A percentile compares a stretch with the other conserved stretches of the same genome.
Evolutionary conservation across 1,140 invertebrate species (phyloP).

Genomic region (Oedothorax gibbosus): DNA sequence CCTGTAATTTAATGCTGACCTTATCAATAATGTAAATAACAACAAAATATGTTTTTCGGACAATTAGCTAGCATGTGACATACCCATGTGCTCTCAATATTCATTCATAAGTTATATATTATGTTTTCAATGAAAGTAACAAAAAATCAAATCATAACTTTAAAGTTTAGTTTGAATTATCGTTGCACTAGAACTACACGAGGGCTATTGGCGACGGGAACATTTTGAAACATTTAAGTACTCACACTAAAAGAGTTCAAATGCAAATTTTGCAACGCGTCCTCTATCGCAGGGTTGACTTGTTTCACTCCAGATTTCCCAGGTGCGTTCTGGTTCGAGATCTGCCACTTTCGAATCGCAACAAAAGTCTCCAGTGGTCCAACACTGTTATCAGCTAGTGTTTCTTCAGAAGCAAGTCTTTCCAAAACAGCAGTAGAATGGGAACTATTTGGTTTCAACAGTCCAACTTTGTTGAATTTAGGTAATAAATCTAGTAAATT

Average conservation of each 20-base stretch:
- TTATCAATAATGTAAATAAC: no score
- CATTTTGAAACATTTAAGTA: neutral
- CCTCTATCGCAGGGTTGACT: constrained; percentile 65
- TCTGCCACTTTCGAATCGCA: constrained; percentile 64
- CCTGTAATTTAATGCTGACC: no score
- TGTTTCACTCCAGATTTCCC: constrained; percentile 63
- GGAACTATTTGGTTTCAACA: constrained; percentile 70
- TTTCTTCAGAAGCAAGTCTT: constrained; percentile 68
- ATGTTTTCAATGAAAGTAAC: no score
- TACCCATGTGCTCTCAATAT: no score
- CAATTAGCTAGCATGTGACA: no score
- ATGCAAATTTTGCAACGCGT: constrained; percentile 68
- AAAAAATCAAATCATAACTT: no score
- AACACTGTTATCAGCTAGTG: constrained; percentile 70
- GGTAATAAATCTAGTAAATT: constrained; percentile 75
- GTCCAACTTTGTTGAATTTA: constrained; percentile 75
- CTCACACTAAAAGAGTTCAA: constrained; percentile 68
- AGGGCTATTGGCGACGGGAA: neutral
- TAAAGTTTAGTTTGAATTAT: no score
- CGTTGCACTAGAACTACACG: neutral
- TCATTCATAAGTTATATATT: no score
- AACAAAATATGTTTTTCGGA: no score
- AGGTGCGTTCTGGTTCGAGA: constrained; percentile 1
- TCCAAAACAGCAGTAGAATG: constrained; percentile 69
- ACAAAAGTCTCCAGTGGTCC: constrained; percentile 75